Percentiles rank a stretch among this genome's conserved stretches.
phyloP scores from a whole-genome alignment of 2,113 vertebrate genomes.

The Labeo catla region DNA sequence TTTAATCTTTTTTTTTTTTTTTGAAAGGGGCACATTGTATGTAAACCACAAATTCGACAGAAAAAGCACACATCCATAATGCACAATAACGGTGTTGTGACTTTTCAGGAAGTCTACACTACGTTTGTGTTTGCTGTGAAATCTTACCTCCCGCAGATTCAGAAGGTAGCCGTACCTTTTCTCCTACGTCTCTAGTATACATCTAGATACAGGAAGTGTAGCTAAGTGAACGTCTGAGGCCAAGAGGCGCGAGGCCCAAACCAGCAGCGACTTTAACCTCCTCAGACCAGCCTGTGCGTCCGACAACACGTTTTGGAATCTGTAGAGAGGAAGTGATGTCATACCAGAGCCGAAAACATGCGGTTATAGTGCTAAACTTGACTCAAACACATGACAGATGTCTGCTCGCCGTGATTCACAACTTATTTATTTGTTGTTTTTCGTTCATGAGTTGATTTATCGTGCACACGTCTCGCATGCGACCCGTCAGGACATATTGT shows the following conservation, averaged over 20 bases:
- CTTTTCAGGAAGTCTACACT: conserved; percentile 26
- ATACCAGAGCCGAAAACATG: conserved; percentile 8
- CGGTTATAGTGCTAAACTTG: conserved; percentile 7
- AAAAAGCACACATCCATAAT: conserved; percentile 59
- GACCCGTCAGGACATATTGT: conserved; percentile 49
- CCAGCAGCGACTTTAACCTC: conserved; percentile 25
- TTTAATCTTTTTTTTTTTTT: conserved; percentile 54
- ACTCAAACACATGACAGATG: neutral
- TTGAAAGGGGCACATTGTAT: conserved; percentile 71
- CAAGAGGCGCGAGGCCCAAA: neutral
- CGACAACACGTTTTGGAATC: neutral
- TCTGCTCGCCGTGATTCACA: neutral
- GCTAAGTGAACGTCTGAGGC: neutral
- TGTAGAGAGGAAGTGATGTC: conserved; percentile 7
- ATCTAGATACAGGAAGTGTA: neutral
- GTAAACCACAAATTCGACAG: conserved; percentile 61
- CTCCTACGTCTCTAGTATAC: neutral
- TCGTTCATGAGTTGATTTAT: conserved; percentile 6
- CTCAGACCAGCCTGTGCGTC: neutral
- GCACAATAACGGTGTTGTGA: conserved; percentile 45
- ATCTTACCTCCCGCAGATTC: conserved; percentile 6
- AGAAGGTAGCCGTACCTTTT: neutral
- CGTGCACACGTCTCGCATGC: conserved; percentile 40
- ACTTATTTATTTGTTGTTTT: conserved; percentile 48
- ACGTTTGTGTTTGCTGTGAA: conserved; percentile 41